These are phyloP conservation scores for Cyclopterus lumpus DNA, from an alignment of 2,797 vertebrate genomes.

Conservation along the genomic window DNA sequence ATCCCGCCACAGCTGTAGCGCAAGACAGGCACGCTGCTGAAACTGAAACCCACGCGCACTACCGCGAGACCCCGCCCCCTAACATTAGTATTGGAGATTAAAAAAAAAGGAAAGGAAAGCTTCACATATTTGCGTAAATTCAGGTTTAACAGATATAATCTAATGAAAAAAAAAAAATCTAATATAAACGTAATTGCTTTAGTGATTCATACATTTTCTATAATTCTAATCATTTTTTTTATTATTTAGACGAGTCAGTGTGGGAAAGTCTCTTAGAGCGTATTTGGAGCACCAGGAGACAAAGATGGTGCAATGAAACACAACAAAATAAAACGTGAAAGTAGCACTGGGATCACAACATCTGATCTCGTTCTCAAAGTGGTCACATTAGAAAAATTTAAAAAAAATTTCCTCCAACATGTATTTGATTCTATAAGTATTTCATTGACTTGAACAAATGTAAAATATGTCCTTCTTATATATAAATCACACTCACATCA, in stretches of 20 bases:
- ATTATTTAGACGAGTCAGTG: neutral
- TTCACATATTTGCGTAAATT: neutral
- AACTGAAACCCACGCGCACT: constrained; percentile 13
- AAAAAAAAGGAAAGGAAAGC: neutral
- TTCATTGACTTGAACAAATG: constrained; percentile 7
- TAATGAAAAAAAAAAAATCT: no score
- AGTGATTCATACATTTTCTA: neutral
- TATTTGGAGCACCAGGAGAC: neutral
- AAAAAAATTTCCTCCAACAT: neutral
- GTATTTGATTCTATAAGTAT: neutral
- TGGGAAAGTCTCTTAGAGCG: neutral
- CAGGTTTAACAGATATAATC: neutral
- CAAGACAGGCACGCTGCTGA: constrained; percentile 5
- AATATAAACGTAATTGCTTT: neutral
- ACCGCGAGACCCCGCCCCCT: constrained; percentile 26
- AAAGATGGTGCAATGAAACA: neutral
- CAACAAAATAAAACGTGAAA: neutral
- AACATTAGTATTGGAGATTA: neutral
- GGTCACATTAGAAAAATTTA: neutral
- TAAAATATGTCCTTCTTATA: neutral
- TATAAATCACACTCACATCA: neutral
- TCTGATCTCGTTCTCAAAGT: constrained; percentile 14
- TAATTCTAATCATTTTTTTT: neutral
- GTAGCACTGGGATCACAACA: neutral
- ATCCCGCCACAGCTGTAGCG: constrained; percentile 33